Conservation (phyloP, 1,140 invertebrate genomes). For the Leptonema lineaticorne region DNA sequence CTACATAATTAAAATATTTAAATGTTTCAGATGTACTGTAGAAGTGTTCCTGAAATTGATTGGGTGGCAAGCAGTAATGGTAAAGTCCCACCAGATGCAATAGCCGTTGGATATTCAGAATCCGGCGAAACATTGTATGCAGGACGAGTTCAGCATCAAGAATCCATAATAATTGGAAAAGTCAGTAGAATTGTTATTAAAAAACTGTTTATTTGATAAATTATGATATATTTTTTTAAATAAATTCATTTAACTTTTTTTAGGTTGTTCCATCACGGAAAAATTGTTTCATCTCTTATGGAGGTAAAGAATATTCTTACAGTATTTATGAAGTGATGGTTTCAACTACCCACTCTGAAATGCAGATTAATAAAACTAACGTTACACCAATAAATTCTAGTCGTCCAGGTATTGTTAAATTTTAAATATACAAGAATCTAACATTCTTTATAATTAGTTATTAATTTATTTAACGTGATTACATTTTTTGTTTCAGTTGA, state of each 20-base stretch:
- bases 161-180: conserved; percentile 67
- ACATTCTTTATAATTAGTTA: too few species aligned
- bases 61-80: conserved; percentile 44
- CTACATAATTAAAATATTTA: neutral
- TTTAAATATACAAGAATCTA: too few species aligned
- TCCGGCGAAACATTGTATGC: conserved; percentile 67
- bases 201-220: neutral
- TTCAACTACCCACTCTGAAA: too few species aligned
- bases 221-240: neutral
- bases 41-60: neutral
- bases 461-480: too few species aligned
- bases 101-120: conserved; percentile 61
- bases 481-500: too few species aligned
- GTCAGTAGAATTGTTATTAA: too few species aligned
- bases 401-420: too few species aligned
- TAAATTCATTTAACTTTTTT: neutral
- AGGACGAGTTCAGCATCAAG: conserved; percentile 62
- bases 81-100: conserved; percentile 62
- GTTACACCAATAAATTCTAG: too few species aligned
- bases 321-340: conserved; percentile 14
- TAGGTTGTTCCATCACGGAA: neutral
- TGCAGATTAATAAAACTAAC: too few species aligned
- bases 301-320: neutral
- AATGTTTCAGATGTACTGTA: neutral
- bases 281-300: conserved; percentile 8